Base-by-base conservation (phyloP, 1,140 invertebrate genomes). In the Globodera ellingtonae region DNA sequence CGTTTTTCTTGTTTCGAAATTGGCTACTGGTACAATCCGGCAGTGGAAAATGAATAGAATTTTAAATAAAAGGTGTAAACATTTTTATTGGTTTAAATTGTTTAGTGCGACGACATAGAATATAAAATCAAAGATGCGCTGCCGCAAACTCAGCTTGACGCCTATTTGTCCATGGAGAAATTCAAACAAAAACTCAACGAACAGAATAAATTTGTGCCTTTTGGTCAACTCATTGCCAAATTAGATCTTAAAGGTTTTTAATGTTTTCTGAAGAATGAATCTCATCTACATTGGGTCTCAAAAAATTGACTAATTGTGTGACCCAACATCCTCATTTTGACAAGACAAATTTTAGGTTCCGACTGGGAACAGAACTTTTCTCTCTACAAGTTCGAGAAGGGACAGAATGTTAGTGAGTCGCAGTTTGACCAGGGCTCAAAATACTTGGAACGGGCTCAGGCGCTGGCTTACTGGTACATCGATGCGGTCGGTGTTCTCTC, bases 381-480 rank as follows among this genome's bases (percentile, higher is more conserved):
- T 15, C 46, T 85, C 5, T 84, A 81, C 50, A 84, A 81, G 52
- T 74, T 83, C 52, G 79, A 81, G 3, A 69, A 71, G 13, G 47
- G 13, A 5, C 75, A 92, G 81, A 91, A 91, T 18, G 50, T 4
- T 13, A 52, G 7, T 18, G 91, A 91, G 66, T 92, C 92, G 44
- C 92, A 93, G 15, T 97, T 97, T 86, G 88, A 92, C 13, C 59
- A 81, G 9, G 67, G 52, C 24, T 44, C 50, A 47, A 91, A 93
- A 18, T 97, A 94, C 89, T 94, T 97, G 88, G 90, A 93, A 83
- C 92, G 94, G 79, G 90, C 98, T 78, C 95, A 97, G 91, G 95
- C 94, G 7, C 96, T 98, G 88, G 91, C 98, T 13, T 89, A 98
- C 75, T 98, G 95, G 94, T 98, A 94, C 88, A 94, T 98, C 85